These are phyloP conservation scores for Latrodectus elegans DNA, from an alignment of 2,888 invertebrate species.

Conservation along the genomic window DNA sequence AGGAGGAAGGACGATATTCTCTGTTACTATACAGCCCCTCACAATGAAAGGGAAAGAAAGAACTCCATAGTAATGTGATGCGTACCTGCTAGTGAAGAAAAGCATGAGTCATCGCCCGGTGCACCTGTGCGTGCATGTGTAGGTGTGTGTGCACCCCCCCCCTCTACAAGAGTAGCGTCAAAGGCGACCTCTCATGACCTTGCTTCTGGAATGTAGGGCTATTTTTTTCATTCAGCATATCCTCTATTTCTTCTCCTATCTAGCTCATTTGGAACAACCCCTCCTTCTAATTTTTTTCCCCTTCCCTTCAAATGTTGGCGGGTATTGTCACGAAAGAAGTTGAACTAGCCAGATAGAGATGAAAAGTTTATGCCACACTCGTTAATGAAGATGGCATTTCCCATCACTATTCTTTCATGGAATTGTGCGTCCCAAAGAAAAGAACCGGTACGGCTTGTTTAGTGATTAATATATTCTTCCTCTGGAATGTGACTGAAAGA, in stretches of 20 bases:
- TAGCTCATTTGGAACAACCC: conserved; percentile 9
- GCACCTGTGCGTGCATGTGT: conserved; percentile 62
- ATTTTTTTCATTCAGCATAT: conserved; percentile 42
- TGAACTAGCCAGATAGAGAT: background rate
- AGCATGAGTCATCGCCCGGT: conserved; percentile 35
- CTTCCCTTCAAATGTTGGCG: background rate
- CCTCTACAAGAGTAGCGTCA: conserved; percentile 25
- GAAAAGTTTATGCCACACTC: conserved; percentile 6
- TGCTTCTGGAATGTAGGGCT: conserved; percentile 63
- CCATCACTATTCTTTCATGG: too few species aligned
- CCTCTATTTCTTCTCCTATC: conserved; percentile 19
- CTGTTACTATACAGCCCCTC: conserved; percentile 16
- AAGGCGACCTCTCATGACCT: conserved; percentile 59
- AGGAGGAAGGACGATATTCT: background rate
- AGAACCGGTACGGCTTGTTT: too few species aligned
- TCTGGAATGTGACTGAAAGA: too few species aligned
- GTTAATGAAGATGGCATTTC: conserved; percentile 42
- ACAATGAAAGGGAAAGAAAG: background rate
- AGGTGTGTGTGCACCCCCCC: conserved; percentile 24
- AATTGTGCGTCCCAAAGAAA: too few species aligned
- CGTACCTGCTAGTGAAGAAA: conserved; percentile 20
- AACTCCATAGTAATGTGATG: conserved; percentile 25
- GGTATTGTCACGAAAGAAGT: conserved; percentile 25
- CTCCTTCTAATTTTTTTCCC: conserved; percentile 6
- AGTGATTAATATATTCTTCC: too few species aligned